Evolutionary conservation across 2,797 vertebrate species (phyloP), one percentile per base, ranked within the genome.

Genomic region (Aplochiton taeniatus): DNA sequence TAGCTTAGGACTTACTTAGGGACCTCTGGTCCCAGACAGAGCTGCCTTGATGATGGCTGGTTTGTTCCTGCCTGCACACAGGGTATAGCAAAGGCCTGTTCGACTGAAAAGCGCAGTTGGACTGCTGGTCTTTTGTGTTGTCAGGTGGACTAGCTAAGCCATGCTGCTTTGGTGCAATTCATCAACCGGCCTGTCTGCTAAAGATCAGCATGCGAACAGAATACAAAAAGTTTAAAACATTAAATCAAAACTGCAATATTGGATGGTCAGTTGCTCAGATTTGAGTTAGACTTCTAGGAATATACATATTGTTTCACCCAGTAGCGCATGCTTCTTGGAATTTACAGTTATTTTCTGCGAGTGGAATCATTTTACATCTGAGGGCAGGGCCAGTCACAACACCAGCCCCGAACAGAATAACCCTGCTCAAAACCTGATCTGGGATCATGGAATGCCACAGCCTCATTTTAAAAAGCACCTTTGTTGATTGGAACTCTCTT

Each of bases 361-460:
- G 31, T 31, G 31, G 31, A 31, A 31, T 31, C 31, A 31, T 31
- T 31, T 31, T 31, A 31, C 31, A 31, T 31, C 31, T 31, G 31
- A 31, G 31, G 2, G 31, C 31, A 3, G 31, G 2, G 31, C 31
- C 31, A 31, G 31, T 31, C 31, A 31, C 31, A 31, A 31, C 31
- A 31, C 7, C 1, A 14, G 10, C 53, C 3, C 19, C 20, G 20
- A 20, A 13, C 9, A 1, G 52, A 31, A 11, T 20, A 19, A 66
- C 62, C 73, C 47, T 48, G 58, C 58, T 67, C 19, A 70, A 78
- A 61, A 61, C 70, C 59, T 60, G 45, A 50, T 60, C 70, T 64
- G 74, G 68, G 78, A 78, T 81, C 82, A 79, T 75, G 66, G 70
- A 71, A 79, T 74, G 65, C 45, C 61, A 41, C 42, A 54, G 60